Conservation (phyloP, 2,113 vertebrate species). For the Pogona vitticeps region DNA sequence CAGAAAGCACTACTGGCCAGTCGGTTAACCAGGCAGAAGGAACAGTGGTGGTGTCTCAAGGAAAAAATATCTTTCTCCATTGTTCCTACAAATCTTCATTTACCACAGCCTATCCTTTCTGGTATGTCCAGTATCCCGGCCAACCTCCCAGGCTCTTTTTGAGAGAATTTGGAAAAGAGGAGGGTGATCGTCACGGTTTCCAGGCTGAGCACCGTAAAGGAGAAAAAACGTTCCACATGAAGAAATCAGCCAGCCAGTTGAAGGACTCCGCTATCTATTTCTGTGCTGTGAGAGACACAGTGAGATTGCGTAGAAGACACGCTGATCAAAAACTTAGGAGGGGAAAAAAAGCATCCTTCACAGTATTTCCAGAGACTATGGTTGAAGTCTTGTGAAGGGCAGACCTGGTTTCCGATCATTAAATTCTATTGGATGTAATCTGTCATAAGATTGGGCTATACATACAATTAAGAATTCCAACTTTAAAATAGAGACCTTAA, state of each 20-base stretch:
- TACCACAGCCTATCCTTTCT: neutral
- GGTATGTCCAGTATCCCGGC: neutral
- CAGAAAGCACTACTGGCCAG: slow-evolving; percentile 24
- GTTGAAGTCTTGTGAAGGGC: too few species aligned
- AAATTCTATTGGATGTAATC: too few species aligned
- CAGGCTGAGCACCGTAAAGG: neutral
- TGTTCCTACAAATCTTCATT: slow-evolving; percentile 1
- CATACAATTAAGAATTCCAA: too few species aligned
- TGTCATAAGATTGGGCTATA: too few species aligned
- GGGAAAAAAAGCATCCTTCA: neutral
- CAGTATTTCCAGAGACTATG: too few species aligned
- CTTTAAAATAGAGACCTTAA: too few species aligned
- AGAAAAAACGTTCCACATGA: neutral
- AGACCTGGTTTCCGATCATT: too few species aligned
- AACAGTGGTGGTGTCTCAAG: neutral
- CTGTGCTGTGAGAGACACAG: neutral
- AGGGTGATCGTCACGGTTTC: neutral
- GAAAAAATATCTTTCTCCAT: neutral
- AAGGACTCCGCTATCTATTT: neutral
- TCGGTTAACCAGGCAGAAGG: slow-evolving; percentile 40
- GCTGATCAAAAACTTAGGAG: neutral
- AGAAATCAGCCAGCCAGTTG: neutral
- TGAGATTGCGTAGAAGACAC: neutral
- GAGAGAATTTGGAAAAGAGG: neutral
- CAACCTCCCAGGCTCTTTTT: neutral